phyloP scores from a whole-genome alignment of 2,797 vertebrate genomes.

The Gobio occitaniae region DNA sequence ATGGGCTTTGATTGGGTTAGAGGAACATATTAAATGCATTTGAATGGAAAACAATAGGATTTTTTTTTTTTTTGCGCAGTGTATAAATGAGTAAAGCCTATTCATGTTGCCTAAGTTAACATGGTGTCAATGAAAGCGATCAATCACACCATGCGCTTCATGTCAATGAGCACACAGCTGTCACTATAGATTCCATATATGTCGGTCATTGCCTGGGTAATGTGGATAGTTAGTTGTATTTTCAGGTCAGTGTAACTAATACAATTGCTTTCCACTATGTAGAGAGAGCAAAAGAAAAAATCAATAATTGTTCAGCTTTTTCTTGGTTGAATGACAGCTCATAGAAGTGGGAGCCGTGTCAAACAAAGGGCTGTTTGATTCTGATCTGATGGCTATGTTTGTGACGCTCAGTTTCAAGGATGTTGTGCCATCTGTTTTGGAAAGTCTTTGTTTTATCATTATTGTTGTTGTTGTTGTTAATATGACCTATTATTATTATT shows the following conservation, averaged over 20 bases:
- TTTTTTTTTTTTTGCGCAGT: background rate
- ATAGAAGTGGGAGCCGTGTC: constrained; percentile 10
- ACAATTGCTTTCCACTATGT: background rate
- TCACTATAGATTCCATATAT: background rate
- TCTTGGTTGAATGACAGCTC: constrained; percentile 35
- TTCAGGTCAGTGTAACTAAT: background rate
- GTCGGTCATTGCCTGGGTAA: background rate
- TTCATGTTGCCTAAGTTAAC: background rate
- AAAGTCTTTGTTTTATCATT: constrained; percentile 40
- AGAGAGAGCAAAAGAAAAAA: background rate
- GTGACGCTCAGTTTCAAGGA: constrained; percentile 44
- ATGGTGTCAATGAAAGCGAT: background rate
- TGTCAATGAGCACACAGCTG: no score
- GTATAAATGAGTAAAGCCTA: background rate
- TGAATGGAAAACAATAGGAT: background rate
- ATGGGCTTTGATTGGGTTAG: background rate
- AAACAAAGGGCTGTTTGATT: constrained; percentile 37
- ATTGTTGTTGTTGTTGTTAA: background rate
- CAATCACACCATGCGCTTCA: no score
- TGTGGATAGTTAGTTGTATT: background rate
- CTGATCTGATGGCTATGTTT: constrained; percentile 38
- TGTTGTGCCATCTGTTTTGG: constrained; percentile 57
- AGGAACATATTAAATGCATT: background rate
- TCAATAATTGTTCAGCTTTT: constrained; percentile 13
- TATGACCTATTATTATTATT: background rate